Evolutionary conservation across 2,888 invertebrate genomes (phyloP), one percentile per base, ranked within the genome.

Genomic region (Hetaerina titia): DNA sequence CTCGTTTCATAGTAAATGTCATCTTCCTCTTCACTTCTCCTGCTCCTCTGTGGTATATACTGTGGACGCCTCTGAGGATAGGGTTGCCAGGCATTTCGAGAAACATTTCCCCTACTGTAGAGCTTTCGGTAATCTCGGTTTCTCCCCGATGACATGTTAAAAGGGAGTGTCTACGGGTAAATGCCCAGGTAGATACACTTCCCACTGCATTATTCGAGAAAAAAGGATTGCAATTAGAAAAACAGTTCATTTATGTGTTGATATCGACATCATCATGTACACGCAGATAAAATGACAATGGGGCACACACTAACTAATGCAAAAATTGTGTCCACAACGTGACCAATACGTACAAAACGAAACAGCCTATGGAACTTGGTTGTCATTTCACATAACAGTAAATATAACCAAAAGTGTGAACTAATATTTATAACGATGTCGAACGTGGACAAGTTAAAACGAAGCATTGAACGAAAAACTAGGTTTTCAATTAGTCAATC

Each of bases 121-220:
- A 57, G 9, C 56, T 56, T 92, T 69, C 92, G 69, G 69, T 64
- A 92, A 92, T 92, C 92, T 69, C 92, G 64, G n/a, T 74, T 69
- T 74, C 92, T 64, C 22, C 92, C 64, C n/a, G 92, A 92, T 56
- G 92, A 64, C 92, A 92, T 92, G 45, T 69, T 92, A 57, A n/a
- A 19, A 74, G 56, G 69, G 92, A 69, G 8, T 56, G 63, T 69
- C 25, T 45, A 56, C 56, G 56, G 69, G 69, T 11, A 25, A 56
- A 92, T 56, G n/a, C 56, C 56, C 69, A 69, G 64, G 64, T 25
- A 45, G 45, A 69, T 19, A 74, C 56, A 69, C 64, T 56, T 92
- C 92, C 92, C 92, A 92, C 92, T 92, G 69, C 5, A 92, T 69
- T 1, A 45, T 45, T 45, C 45, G 45, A 45, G 45, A 45, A 45